phyloP scores from a whole-genome alignment of 2,797 vertebrate genomes.

The Channallabes apus region DNA sequence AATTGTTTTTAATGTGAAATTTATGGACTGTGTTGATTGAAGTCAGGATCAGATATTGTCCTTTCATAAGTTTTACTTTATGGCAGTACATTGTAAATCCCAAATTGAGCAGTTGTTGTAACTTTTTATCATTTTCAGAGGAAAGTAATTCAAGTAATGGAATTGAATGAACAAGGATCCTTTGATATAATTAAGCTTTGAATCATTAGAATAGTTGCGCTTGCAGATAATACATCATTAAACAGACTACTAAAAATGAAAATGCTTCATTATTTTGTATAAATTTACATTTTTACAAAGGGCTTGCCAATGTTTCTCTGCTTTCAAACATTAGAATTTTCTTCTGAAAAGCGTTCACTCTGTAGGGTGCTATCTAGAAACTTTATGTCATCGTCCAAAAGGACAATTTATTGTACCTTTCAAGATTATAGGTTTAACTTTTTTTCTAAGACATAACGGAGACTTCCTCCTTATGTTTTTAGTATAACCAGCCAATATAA shows the following conservation, averaged over 20 bases:
- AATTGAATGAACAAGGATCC: background rate
- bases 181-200: background rate
- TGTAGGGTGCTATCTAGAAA: background rate
- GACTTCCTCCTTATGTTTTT: background rate
- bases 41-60: background rate
- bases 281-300: background rate
- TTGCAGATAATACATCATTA: slow-evolving; percentile 2
- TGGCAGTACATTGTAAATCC: background rate
- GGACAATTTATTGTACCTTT: background rate
- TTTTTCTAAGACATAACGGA: background rate
- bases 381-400: background rate
- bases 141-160: slow-evolving; percentile 6
- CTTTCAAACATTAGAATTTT: background rate
- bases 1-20: background rate
- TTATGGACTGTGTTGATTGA: background rate
- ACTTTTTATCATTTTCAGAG: background rate
- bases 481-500: slow-evolving; percentile 1
- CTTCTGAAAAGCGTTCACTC: background rate
- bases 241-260: background rate
- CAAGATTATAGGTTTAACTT: background rate
- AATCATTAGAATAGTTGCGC: background rate
- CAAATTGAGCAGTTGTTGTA: background rate
- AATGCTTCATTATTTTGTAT: background rate
- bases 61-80: too few species aligned
- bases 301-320: background rate